Evolutionary conservation across 64 coral and sea anemone species (phyloP).

Genomic region (Acropora tenuis): DNA sequence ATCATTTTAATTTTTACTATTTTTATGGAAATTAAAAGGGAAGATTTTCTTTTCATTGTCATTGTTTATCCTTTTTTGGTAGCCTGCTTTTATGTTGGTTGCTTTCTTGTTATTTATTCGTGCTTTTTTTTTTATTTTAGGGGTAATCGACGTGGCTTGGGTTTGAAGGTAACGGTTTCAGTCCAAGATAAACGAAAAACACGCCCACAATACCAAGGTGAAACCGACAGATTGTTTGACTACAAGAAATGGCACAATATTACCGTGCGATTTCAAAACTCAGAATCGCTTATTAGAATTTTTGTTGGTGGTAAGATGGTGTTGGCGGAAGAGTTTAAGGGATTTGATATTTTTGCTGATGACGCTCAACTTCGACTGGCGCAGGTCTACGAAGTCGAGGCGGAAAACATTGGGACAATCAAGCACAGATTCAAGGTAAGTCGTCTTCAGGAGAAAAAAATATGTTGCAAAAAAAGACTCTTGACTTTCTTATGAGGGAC

Average conservation of each 20-base stretch:
- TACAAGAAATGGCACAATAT: slow-evolving; percentile 69
- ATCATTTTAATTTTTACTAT: too few species aligned
- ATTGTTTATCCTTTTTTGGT: too few species aligned
- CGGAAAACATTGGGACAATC: slow-evolving; percentile 35
- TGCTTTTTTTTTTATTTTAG: not conserved
- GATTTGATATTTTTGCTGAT: not conserved
- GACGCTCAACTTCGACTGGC: slow-evolving; percentile 64
- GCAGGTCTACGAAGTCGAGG: slow-evolving; percentile 19
- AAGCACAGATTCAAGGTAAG: slow-evolving; percentile 52
- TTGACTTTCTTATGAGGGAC: too few species aligned
- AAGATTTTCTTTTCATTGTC: too few species aligned
- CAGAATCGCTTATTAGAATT: slow-evolving; percentile 38
- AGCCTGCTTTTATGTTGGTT: not conserved
- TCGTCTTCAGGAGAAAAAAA: not conserved
- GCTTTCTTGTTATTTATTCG: not conserved
- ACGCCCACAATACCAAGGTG: not conserved
- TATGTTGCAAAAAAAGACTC: too few species aligned
- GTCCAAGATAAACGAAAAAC: not conserved
- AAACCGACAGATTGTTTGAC: not conserved
- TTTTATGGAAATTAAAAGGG: too few species aligned
- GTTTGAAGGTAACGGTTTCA: slow-evolving; percentile 24
- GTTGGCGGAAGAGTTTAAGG: not conserved
- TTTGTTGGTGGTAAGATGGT: slow-evolving; percentile 43
- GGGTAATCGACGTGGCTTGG: not conserved
- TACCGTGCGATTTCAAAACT: slow-evolving; percentile 56